Evolutionary conservation across 2,797 vertebrate species (phyloP), one percentile per base, ranked within the genome.

Genomic region (Gallirallus australis): DNA sequence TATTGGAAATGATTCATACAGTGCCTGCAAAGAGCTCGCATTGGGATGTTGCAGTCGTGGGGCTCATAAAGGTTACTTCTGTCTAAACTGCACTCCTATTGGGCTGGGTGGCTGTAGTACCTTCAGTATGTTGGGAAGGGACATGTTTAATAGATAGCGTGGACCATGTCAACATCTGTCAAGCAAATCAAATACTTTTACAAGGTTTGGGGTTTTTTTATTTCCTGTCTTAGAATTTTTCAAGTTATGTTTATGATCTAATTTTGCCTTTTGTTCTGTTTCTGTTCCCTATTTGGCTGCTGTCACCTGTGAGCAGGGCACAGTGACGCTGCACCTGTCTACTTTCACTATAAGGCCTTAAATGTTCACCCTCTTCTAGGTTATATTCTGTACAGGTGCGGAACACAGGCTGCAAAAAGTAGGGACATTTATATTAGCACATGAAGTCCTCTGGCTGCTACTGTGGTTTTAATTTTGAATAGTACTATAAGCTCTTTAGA

Each of bases 1-100:
- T 48, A 0, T 5, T 12, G 52, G 25, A 72, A 85, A 78, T 59
- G 17, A 95, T 83, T 92, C 50, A 81, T 83, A 68, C 72, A 0
- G 1, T 35, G 30, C 11, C 77, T 80, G 24, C 31, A 69, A 85
- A 91, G 40, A 19, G 50, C 12, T 24, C 0, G 0, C 0, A 0
- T 6, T 18, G 3, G 42, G 28, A 89, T 8, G 57, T 15, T 80
- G 37, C 39, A 33, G 65, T 35, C 1, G 2, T 40, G 54, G 30
- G 76, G 69, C 28, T 87, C 18, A 3, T 52, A 48, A 70, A 84
- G 7, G 20, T 69, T 54, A 27, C 35, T 24, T 47, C 48, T 76
- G n/a, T 31, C 25, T 63, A 48, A 91, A 88, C n/a, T 35, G 33
- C 48, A 33, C 4, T 48, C 25, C 31, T 54, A 0, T 14, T 0